Conservation (phyloP, 2,113 vertebrate genomes). For the Ia io region DNA sequence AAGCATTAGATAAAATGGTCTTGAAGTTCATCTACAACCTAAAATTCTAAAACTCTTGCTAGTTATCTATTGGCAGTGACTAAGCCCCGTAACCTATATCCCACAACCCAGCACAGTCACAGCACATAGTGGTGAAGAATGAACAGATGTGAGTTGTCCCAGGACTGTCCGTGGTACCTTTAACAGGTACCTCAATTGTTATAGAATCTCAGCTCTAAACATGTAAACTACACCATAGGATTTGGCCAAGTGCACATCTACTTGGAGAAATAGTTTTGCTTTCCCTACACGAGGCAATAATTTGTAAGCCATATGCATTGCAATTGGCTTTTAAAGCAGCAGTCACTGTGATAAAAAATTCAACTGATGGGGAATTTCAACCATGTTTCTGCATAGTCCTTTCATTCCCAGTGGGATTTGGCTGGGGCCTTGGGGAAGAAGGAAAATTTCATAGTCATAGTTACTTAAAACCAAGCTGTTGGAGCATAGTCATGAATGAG, state of each 20-base stretch:
- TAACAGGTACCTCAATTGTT: neutral
- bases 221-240: neutral
- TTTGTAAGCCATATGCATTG: slow-evolving; percentile 56
- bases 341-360: slow-evolving; percentile 45
- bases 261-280: slow-evolving; percentile 44
- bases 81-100: neutral
- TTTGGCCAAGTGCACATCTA: neutral
- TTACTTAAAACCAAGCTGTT: slow-evolving; percentile 39
- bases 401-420: slow-evolving; percentile 35
- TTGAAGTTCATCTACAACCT: slow-evolving; percentile 2
- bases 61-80: neutral
- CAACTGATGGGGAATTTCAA: slow-evolving; percentile 63
- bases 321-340: slow-evolving; percentile 52
- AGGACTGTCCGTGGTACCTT: neutral
- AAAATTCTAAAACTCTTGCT: neutral
- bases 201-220: neutral
- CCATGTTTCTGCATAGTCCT: slow-evolving; percentile 28
- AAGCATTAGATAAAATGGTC: neutral
- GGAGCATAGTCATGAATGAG: neutral
- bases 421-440: slow-evolving; percentile 25
- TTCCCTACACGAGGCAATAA: slow-evolving; percentile 40
- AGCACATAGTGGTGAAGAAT: neutral
- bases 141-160: neutral
- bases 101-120: neutral
- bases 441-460: slow-evolving; percentile 32